These are phyloP conservation scores for Equus quagga DNA, from an alignment of 2,113 vertebrate genomes.

Conservation along the genomic window DNA sequence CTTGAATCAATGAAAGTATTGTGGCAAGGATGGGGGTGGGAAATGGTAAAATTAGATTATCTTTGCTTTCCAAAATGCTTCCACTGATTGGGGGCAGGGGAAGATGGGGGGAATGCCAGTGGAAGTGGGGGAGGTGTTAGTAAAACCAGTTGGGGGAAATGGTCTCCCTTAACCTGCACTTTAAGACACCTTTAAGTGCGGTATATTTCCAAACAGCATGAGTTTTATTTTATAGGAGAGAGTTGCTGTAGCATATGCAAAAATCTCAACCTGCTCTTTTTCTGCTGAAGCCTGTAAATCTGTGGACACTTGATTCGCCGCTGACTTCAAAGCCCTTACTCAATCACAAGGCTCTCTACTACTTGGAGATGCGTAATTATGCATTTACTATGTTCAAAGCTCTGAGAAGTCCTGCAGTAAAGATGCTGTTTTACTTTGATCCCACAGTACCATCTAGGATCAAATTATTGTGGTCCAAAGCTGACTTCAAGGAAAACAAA, in stretches of 20 bases:
- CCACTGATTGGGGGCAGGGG: background rate
- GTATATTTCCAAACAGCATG: background rate
- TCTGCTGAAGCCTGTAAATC: background rate
- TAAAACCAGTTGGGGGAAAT: background rate
- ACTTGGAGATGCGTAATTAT: background rate
- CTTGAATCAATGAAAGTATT: background rate
- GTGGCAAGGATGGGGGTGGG: background rate
- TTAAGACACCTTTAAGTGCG: background rate
- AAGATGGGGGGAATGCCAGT: background rate
- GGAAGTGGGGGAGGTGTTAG: background rate
- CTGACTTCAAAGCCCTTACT: background rate
- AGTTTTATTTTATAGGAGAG: background rate
- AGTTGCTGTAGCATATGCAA: background rate
- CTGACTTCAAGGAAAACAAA: conserved; percentile 27
- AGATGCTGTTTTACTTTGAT: background rate
- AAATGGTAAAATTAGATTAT: background rate
- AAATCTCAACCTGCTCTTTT: background rate
- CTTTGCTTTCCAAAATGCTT: conserved; percentile 35
- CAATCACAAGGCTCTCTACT: background rate
- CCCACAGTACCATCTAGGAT: background rate
- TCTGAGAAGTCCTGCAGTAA: background rate
- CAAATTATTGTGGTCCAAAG: background rate
- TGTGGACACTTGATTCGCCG: background rate
- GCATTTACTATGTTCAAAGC: background rate
- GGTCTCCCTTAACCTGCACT: background rate